Base-by-base conservation (phyloP, 2,888 invertebrate genomes). In the Sinopyrophorus schimmeli region DNA sequence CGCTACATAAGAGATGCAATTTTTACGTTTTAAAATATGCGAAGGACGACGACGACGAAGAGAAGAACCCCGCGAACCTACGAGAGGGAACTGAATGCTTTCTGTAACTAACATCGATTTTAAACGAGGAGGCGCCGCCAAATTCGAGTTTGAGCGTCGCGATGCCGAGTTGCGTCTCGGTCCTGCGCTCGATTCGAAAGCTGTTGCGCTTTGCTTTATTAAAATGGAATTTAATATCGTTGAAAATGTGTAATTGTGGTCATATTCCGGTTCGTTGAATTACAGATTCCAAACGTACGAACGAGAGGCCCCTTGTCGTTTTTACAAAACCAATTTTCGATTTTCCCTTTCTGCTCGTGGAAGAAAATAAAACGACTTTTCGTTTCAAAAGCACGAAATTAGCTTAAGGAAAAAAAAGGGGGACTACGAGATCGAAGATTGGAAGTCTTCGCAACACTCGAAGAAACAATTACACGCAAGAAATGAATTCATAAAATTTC, bases 31-130 rank as follows among this genome's bases (percentile, higher is more conserved):
- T n/a, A n/a, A n/a, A n/a, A n/a, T n/a, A 11, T 54, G 43, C 59
- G 60, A 54, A 55, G 60, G 58, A 58, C 66, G 66, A 54, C 64
- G 64, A 57, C n/a, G n/a, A n/a, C n/a, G n/a, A n/a, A n/a, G n/a
- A n/a, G n/a, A n/a, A n/a, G n/a, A n/a, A n/a, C n/a, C n/a, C n/a
- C n/a, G n/a, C n/a, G n/a, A n/a, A n/a, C n/a, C n/a, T n/a, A n/a
- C n/a, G n/a, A n/a, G n/a, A n/a, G n/a, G n/a, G 59, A 62, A 70
- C 70, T 70, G 68, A 69, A 62, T 64, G 64, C 57, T 60, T 61
- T 56, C 60, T 58, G 60, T 58, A 62, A 64, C 63, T 61, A 59
- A 56, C 70, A 69, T 70, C 68, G 69, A 69, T 70, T 70, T 69
- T 68, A 68, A 70, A 67, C 63, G 58, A 58, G n/a, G 58, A 55